phyloP scores from a whole-genome alignment of 1,140 invertebrate genomes.

The Heliconius nattereri region DNA sequence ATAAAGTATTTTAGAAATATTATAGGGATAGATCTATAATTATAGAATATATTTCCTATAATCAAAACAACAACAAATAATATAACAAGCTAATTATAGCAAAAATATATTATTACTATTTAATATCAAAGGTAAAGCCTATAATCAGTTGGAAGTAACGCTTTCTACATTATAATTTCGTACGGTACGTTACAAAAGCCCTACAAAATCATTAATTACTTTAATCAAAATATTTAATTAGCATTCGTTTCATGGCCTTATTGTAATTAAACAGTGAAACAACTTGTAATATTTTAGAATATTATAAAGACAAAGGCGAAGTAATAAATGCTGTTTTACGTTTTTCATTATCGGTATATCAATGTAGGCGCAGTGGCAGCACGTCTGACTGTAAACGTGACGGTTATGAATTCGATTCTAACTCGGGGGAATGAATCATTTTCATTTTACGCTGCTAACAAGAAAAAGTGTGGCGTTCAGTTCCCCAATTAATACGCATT shows the following conservation, averaged over 20 bases:
- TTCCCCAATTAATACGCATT: no score
- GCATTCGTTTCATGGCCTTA: neutral
- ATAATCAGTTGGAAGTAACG: constrained; percentile 2
- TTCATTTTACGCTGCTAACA: no score
- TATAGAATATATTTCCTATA: neutral
- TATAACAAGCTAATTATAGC: neutral
- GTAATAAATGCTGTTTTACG: no score
- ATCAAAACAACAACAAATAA: neutral
- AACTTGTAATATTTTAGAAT: neutral
- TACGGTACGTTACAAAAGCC: neutral
- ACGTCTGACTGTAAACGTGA: no score
- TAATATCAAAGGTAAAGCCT: neutral
- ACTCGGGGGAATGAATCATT: no score
- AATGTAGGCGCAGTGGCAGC: no score
- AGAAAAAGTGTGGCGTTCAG: no score
- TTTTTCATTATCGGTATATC: no score
- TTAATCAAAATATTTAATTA: constrained; percentile 13
- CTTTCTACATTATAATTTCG: neutral
- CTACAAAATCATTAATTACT: constrained; percentile 10
- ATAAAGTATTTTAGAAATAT: no score
- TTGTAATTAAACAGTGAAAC: neutral
- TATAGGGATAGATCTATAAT: no score
- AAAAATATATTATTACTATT: neutral
- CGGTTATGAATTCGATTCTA: no score
- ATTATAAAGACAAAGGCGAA: neutral